phyloP scores from a whole-genome alignment of 2,888 invertebrate species.

The Deilephila elpenor region DNA sequence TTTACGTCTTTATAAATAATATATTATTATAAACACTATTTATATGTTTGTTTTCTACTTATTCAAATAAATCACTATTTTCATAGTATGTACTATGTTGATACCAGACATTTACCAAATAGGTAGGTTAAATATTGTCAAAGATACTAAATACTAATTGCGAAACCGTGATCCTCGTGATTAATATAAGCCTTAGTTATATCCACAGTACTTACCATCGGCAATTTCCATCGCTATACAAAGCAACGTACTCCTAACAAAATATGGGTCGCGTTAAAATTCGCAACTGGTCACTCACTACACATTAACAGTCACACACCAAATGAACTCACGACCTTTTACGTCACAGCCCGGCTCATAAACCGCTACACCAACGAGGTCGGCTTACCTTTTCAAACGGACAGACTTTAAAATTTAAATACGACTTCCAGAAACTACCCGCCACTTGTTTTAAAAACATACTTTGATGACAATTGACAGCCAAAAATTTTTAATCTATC shows the following conservation, averaged over 20 bases:
- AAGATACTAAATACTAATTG: no score
- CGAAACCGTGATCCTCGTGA: neutral
- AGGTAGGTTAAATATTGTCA: no score
- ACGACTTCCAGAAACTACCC: neutral
- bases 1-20: no score
- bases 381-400: constrained; percentile 6
- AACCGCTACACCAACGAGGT: constrained; percentile 17
- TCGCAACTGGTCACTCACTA: neutral
- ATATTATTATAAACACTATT: no score
- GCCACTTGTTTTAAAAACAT: neutral
- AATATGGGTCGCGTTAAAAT: constrained; percentile 1
- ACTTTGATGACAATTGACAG: neutral
- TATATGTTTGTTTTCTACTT: no score
- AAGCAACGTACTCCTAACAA: neutral
- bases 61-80: no score
- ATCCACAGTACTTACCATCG: neutral
- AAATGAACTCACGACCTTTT: constrained; percentile 11
- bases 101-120: no score
- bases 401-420: constrained; percentile 4
- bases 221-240: constrained; percentile 12
- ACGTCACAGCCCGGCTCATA: constrained; percentile 3
- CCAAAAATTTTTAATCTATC: neutral
- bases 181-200: neutral
- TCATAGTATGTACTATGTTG: no score
- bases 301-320: neutral